These are phyloP conservation scores for Bubo bubo DNA, from an alignment of 2,113 vertebrate species.

Conservation along the genomic window DNA sequence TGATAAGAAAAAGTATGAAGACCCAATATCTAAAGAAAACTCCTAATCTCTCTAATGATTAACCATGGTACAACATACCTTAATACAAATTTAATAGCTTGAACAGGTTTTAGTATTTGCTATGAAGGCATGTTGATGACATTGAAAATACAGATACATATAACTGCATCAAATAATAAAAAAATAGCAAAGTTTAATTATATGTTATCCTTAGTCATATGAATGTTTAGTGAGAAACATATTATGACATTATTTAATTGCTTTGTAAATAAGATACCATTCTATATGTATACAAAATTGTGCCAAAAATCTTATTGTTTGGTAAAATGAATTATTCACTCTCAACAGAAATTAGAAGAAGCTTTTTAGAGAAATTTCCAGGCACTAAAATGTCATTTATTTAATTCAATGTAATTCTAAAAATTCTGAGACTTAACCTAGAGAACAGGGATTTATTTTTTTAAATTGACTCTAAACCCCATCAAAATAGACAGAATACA, in stretches of 20 bases:
- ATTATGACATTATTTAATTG: not conserved
- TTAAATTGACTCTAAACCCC: not conserved
- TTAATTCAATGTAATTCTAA: not conserved
- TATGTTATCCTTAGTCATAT: not conserved
- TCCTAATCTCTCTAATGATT: not conserved
- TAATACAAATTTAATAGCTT: not conserved
- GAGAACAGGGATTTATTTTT: not conserved
- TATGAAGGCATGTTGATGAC: not conserved
- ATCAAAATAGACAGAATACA: not conserved
- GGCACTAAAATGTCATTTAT: not conserved
- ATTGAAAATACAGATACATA: not conserved
- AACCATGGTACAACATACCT: not conserved
- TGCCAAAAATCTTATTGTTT: not conserved
- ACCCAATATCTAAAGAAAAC: rapidly evolving
- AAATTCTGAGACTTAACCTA: not conserved
- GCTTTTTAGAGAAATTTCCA: not conserved
- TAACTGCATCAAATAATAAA: not conserved
- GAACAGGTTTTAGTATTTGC: not conserved
- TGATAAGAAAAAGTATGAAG: not conserved
- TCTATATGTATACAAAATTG: not conserved
- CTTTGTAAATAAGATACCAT: not conserved
- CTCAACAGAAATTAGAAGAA: not conserved
- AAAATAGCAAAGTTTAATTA: not conserved
- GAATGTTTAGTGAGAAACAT: not conserved
- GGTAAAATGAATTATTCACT: not conserved